These are phyloP conservation scores for Poecilia gillii DNA, from an alignment of 2,797 vertebrate genomes.

Conservation along the genomic window DNA sequence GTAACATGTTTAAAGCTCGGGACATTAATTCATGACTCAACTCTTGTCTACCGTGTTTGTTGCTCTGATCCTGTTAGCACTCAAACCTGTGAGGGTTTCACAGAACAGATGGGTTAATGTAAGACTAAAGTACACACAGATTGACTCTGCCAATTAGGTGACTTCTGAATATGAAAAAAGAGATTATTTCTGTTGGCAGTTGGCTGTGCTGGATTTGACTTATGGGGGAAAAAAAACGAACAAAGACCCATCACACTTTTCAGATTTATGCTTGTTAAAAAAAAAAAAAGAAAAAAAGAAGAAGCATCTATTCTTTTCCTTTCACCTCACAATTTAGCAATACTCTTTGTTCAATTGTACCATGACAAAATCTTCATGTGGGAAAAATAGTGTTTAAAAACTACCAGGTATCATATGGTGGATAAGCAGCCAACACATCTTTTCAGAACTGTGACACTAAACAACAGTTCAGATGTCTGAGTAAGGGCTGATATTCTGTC, in stretches of 20 bases:
- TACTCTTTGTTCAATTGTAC: neutral
- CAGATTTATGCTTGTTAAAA: neutral
- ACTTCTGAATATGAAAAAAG: no score
- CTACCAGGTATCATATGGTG: neutral
- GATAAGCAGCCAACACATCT: neutral
- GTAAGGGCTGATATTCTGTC: constrained; percentile 27
- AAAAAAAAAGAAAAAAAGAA: no score
- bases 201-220: neutral
- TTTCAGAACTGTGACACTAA: neutral
- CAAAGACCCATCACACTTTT: neutral
- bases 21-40: neutral
- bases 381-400: neutral
- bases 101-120: neutral
- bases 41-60: neutral
- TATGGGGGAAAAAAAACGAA: neutral
- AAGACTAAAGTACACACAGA: neutral
- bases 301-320: neutral
- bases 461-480: constrained; percentile 3
- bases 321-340: neutral
- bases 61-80: neutral
- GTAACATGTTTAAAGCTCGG: neutral
- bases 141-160: neutral
- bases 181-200: neutral
- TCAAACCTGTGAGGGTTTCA: neutral
- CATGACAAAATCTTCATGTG: neutral